Percentiles rank a stretch among this genome's conserved stretches.
Evolutionary conservation across 2,888 invertebrate genomes (phyloP).

Genomic region (Hemaris fuciformis): DNA sequence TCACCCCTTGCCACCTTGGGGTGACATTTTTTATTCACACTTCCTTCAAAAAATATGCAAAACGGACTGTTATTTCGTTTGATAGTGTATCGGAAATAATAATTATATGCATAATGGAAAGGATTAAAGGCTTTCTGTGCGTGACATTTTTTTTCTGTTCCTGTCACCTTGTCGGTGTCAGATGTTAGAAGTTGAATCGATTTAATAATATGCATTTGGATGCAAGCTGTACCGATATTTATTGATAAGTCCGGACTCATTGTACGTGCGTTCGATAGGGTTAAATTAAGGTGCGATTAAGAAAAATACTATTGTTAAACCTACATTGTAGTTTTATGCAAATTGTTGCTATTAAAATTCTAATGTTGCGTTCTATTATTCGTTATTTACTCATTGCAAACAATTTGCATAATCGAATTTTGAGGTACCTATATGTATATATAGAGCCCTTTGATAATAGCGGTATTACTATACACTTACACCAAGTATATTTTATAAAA

Average conservation of each 20-base stretch:
- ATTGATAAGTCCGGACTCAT: constrained; percentile 56
- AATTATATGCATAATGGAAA: constrained; percentile 80
- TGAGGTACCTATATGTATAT: background rate
- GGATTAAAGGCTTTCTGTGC: constrained; percentile 73
- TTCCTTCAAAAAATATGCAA: constrained; percentile 79
- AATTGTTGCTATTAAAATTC: constrained; percentile 21
- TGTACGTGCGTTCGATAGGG: constrained; percentile 38
- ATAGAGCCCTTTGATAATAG: background rate
- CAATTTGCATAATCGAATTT: background rate
- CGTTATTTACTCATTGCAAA: background rate
- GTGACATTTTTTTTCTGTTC: constrained; percentile 67
- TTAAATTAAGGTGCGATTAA: constrained; percentile 34
- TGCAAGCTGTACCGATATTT: constrained; percentile 61
- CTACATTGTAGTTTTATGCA: constrained; percentile 29
- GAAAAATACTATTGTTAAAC: constrained; percentile 38
- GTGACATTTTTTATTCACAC: constrained; percentile 80
- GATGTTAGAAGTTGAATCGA: constrained; percentile 57
- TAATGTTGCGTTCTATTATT: background rate
- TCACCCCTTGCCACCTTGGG: constrained; percentile 75
- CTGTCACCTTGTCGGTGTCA: constrained; percentile 74
- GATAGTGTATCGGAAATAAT: constrained; percentile 77
- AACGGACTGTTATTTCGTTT: constrained; percentile 78
- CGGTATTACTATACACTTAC: background rate
- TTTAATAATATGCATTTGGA: constrained; percentile 71
- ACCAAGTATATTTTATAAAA: background rate